These are phyloP conservation scores for Cephus pulcher DNA, from an alignment of 2,888 invertebrate genomes.

Conservation along the genomic window DNA sequence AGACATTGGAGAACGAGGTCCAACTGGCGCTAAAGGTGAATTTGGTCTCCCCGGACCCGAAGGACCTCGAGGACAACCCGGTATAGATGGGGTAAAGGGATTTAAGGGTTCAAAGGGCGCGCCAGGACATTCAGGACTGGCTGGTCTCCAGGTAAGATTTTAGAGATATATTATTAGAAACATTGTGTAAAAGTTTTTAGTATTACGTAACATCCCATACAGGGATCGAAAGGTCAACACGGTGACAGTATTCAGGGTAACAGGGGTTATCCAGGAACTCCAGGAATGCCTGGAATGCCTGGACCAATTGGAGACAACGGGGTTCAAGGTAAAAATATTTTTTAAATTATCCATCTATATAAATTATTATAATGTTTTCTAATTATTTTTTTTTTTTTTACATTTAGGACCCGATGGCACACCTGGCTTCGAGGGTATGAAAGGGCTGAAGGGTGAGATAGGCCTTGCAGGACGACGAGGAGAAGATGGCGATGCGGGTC, in stretches of 20 bases:
- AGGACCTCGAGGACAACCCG: constrained; percentile 56
- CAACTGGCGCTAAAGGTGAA: constrained; percentile 57
- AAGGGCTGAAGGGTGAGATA: constrained; percentile 62
- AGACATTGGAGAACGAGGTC: constrained; percentile 69
- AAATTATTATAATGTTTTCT: background rate
- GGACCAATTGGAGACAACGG: constrained; percentile 61
- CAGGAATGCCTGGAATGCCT: constrained; percentile 70
- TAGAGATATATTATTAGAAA: constrained; percentile 6
- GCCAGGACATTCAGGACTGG: constrained; percentile 67
- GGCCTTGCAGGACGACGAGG: constrained; percentile 64
- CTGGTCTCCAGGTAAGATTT: constrained; percentile 63
- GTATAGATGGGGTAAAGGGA: constrained; percentile 59
- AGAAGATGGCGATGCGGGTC: constrained; percentile 62
- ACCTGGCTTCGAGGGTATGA: constrained; percentile 56
- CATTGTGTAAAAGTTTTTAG: constrained; percentile 3
- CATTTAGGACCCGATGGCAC: constrained; percentile 53
- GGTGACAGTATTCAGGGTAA: constrained; percentile 69
- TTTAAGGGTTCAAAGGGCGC: constrained; percentile 66
- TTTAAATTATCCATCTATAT: background rate
- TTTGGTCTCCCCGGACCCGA: constrained; percentile 62
- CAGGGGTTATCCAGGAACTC: constrained; percentile 70
- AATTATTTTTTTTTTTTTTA: background rate
- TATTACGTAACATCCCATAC: background rate
- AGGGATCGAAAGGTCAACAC: constrained; percentile 65
- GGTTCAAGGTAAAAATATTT: constrained; percentile 40